Evolutionary conservation across 1,140 invertebrate genomes (phyloP), one percentile per base, ranked within the genome.

Genomic region (Aphidius gifuensis): DNA sequence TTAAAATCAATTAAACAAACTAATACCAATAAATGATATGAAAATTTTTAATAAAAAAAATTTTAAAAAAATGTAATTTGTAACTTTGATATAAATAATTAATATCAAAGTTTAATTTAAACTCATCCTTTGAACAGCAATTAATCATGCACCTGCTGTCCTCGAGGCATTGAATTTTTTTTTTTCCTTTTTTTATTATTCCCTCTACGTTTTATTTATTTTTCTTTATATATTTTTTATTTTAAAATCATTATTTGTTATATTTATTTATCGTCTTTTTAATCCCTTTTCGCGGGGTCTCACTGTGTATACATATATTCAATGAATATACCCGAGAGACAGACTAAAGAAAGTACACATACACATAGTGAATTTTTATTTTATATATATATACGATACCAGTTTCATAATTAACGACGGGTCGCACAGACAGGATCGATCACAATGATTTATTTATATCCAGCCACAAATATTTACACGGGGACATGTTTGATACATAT

Each of bases 361-460:
- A 21, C 48, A 16, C 16, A 16, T 16, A 49, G 6, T 6, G 21
- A 21, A 49, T 7, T n/a, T 6, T 23, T 55, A 55, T 9, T 55
- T 40, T 43, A n/a, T n/a, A 40, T 55, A 38, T 55, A 40, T 40
- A 40, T 8, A 16, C 16, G 21, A 50, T 50, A 50, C 48, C 53
- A n/a, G 9, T 40, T 63, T 8, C 54, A 63, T 63, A 63, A 63
- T 63, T 63, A 63, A 63, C 58, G 61, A 58, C 58, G 47, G 40
- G 51, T 8, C 39, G 39, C 49, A 54, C 48, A 58, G 62, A 47
- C 58, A 49, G 11, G 49, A 56, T 61, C 61, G 60, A 65, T 61
- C 51, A 57, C n/a, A 61, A 68, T 67, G 69, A 71, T 74, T 74
- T 75, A 77, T 76, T 76, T 73, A 68, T 53, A 69, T 67, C 64